phyloP scores from a whole-genome alignment of 2,888 invertebrate genomes.

The Nemotelus pantherinus region DNA sequence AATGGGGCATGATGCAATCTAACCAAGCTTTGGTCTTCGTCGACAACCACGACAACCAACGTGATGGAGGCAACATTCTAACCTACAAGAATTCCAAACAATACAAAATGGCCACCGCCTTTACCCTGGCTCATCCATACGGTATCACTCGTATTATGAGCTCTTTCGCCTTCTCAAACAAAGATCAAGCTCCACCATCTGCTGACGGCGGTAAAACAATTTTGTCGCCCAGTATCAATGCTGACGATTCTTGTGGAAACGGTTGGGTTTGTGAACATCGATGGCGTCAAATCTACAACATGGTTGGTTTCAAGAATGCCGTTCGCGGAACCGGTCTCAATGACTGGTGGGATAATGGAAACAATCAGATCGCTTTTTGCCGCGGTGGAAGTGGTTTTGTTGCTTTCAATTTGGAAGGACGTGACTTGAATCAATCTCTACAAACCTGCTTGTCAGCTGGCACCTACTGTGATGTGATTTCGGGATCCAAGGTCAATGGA shows the following conservation, averaged over 20 bases:
- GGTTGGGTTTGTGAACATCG: conserved; percentile 89
- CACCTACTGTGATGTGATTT: conserved; percentile 85
- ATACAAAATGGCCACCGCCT: conserved; percentile 85
- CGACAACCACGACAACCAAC: conserved; percentile 92
- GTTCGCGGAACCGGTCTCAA: conserved; percentile 69
- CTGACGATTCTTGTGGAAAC: conserved; percentile 73
- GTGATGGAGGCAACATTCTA: conserved; percentile 77
- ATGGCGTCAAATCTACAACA: conserved; percentile 82
- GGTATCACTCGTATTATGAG: conserved; percentile 86
- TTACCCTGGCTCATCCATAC: conserved; percentile 87
- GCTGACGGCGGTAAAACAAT: conserved; percentile 70
- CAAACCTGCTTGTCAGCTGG: conserved; percentile 79
- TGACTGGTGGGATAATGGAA: conserved; percentile 84
- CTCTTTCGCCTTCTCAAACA: conserved; percentile 76
- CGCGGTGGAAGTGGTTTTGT: conserved; percentile 79
- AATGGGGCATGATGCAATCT: conserved; percentile 73
- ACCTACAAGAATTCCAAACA: conserved; percentile 74
- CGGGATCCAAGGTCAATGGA: conserved; percentile 70
- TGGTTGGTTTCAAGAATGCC: conserved; percentile 80
- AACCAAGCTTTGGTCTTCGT: conserved; percentile 78
- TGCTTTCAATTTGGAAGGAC: conserved; percentile 76
- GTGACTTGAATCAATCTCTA: conserved; percentile 68
- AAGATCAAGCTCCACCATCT: conserved; percentile 74
- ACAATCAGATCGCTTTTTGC: conserved; percentile 86
- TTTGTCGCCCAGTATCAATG: conserved; percentile 73